Base-by-base conservation (phyloP, 2,797 vertebrate genomes). In the Lepilemur septentrionalis region DNA sequence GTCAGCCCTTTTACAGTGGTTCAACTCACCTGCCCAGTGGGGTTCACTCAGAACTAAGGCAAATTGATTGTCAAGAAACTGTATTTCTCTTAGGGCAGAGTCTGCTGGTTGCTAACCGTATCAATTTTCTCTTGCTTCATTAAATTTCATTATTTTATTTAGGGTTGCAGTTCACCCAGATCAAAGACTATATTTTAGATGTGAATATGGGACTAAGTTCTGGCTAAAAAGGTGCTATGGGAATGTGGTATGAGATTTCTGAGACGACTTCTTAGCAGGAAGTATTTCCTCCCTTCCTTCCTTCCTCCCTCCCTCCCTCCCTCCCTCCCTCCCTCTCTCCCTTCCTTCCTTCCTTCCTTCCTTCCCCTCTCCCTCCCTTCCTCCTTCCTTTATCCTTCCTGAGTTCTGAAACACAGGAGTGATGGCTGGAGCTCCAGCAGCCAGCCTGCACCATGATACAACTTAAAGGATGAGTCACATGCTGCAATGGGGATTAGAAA, bases 91-190 rank as follows among this genome's bases (percentile, higher is more conserved):
- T 59, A 28, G 7, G 22, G 52, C 81, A 89, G 43, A 89, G 52
- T 93, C 55, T 59, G 52, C 38, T 89, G 61, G 10, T 50, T 92
- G 63, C 30, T 83, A 86, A n/a, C 69, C 35, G n/a, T 55, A 91
- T 86, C 61, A 67, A 17, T 61, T 75, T 91, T 65, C 57, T 57
- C 55, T 80, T 75, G 11, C 81, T 92, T 86, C 52, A 22, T 78
- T 70, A 70, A 38, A 25, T 79, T 89, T 93, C 80, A 81, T 75
- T 67, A 25, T 85, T 91, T 93, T 83, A 81, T 79, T 72, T 59
- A 23, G 43, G 59, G 23, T 55, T 94, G 15, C 46, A 76, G 43
- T 75, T 93, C 76, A 86, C 46, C 38, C n/a, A 78, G 28, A 86
- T 61, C 46, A 89, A 93, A 87, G 76, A 67, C 23, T 79, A 18